Conservation (phyloP, 2,797 vertebrate genomes). For the Lepilemur ruficaudatus region DNA sequence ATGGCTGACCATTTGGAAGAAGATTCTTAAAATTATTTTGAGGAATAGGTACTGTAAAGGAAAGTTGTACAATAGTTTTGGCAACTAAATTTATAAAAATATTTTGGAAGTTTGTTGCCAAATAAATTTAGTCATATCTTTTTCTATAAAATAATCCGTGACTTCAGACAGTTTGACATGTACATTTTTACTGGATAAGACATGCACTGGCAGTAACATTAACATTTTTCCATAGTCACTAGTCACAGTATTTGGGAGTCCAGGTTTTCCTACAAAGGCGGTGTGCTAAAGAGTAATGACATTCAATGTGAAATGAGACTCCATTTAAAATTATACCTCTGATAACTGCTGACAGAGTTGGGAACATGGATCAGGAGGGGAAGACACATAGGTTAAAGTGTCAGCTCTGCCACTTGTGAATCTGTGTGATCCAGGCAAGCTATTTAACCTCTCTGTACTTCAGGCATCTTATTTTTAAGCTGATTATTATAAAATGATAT, state of each 20-base stretch:
- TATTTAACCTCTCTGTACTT: neutral
- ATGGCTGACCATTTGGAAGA: constrained; percentile 71
- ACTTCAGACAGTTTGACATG: constrained; percentile 23
- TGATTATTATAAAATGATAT: neutral
- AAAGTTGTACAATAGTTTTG: constrained; percentile 78
- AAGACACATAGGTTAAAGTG: neutral
- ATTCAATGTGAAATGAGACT: constrained; percentile 16
- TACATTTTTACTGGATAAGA: neutral
- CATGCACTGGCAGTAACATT: neutral
- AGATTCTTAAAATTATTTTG: constrained; percentile 66
- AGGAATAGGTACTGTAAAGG: constrained; percentile 66
- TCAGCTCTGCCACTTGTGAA: neutral
- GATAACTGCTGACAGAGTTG: neutral
- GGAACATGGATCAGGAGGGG: neutral
- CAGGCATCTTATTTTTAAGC: neutral
- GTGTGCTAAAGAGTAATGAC: neutral
- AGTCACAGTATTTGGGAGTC: neutral
- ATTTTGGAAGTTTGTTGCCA: constrained; percentile 71
- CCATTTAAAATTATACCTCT: neutral
- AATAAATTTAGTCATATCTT: constrained; percentile 40
- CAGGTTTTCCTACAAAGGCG: neutral
- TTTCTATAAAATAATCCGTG: constrained; percentile 35
- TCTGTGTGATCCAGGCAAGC: neutral
- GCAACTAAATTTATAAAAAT: constrained; percentile 74
- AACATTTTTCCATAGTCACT: neutral